phyloP scores from a whole-genome alignment of 1,140 invertebrate genomes.

The Radopholus similis region DNA sequence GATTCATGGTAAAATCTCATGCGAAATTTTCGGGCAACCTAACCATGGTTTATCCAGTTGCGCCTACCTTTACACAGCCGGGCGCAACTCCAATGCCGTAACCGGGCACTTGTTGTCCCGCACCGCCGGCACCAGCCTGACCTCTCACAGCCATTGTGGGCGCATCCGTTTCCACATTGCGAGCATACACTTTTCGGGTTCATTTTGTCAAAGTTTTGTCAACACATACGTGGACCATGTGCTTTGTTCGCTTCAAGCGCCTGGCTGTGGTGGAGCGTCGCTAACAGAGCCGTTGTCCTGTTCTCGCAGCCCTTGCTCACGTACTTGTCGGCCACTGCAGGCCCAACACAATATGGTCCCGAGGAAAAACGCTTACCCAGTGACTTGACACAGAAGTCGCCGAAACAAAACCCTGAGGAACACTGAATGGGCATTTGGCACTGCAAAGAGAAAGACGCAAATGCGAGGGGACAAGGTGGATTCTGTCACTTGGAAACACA shows the following conservation, averaged over 20 bases:
- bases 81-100: background rate
- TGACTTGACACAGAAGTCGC: conserved; percentile 43
- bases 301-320: conserved; percentile 46
- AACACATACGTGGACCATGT: background rate
- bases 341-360: background rate
- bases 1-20: too few species aligned
- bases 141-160: background rate
- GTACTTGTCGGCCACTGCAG: conserved; percentile 35
- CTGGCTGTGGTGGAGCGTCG: background rate
- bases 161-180: conserved; percentile 9
- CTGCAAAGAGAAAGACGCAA: conserved; percentile 19
- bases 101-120: background rate
- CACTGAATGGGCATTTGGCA: conserved; percentile 33
- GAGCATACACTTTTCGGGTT: conserved; percentile 19
- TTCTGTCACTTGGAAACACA: conserved; percentile 9
- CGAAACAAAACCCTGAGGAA: conserved; percentile 33
- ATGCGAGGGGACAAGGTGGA: too few species aligned
- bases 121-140: too few species aligned
- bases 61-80: background rate
- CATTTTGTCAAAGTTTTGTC: background rate
- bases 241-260: background rate
- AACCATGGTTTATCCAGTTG: background rate
- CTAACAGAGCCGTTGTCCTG: background rate
- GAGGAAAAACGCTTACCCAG: conserved; percentile 17
- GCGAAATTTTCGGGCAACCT: too few species aligned